phyloP scores from a whole-genome alignment of 2,113 vertebrate genomes.

The Muscicapa adusta region DNA sequence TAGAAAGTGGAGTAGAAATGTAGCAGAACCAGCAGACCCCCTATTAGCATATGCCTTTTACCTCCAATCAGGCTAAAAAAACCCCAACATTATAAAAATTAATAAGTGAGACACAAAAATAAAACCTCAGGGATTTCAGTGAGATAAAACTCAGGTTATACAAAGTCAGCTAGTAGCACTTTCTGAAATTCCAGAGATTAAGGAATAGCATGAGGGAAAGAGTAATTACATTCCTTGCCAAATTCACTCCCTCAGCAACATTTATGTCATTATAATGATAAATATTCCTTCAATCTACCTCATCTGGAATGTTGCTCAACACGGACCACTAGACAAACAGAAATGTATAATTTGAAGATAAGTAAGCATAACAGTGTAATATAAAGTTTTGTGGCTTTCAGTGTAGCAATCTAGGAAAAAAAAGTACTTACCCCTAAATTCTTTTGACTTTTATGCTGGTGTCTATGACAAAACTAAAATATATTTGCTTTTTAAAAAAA shows the following conservation, averaged over 20 bases:
- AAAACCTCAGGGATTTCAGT: conserved; percentile 45
- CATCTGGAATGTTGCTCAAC: neutral
- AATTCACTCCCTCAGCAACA: neutral
- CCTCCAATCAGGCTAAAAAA: neutral
- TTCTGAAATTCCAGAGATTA: neutral
- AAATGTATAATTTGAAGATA: neutral
- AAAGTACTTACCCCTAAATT: neutral
- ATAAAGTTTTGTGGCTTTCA: neutral
- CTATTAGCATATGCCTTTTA: neutral
- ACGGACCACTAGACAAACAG: neutral
- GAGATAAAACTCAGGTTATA: conserved; percentile 20
- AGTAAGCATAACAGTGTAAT: neutral
- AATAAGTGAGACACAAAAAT: neutral
- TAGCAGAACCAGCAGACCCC: neutral
- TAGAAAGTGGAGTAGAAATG: neutral
- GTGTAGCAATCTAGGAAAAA: neutral
- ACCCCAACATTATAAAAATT: neutral
- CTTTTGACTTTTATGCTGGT: neutral
- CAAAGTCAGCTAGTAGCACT: neutral
- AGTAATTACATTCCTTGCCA: neutral
- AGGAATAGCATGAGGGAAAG: neutral
- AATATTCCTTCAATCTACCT: conserved; percentile 36
- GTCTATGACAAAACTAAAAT: neutral
- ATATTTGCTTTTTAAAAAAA: neutral
- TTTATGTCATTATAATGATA: neutral